These are phyloP conservation scores for Selenia dentaria DNA, from an alignment of 2,888 invertebrate species.

Conservation along the genomic window DNA sequence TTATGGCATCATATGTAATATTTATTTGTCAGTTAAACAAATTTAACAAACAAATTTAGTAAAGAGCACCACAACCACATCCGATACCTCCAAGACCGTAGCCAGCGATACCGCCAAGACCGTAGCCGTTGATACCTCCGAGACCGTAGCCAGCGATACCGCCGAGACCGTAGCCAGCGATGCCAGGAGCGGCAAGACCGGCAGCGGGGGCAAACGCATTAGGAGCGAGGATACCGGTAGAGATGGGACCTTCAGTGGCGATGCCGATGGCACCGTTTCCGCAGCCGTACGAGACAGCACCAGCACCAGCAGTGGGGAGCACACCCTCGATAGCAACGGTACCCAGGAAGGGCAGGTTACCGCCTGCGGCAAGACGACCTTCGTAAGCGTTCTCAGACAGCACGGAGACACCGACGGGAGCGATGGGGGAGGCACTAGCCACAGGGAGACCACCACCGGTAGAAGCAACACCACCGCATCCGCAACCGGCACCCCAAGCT, in stretches of 20 bases:
- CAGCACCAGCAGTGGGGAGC: conserved; percentile 34
- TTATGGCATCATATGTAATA: no score
- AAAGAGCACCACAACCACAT: background rate
- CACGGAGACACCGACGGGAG: conserved; percentile 30
- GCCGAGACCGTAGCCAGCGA: conserved; percentile 11
- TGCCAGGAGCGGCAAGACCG: background rate
- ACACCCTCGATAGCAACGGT: conserved; percentile 2
- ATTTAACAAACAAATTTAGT: background rate
- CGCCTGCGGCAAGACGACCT: conserved; percentile 9
- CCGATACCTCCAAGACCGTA: background rate
- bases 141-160: conserved; percentile 7
- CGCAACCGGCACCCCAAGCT: conserved; percentile 11
- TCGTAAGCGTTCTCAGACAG: conserved; percentile 20
- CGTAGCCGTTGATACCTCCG: conserved; percentile 10
- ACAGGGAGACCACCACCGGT: conserved; percentile 22
- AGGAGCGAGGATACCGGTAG: conserved; percentile 11
- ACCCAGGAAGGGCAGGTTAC: conserved; percentile 22
- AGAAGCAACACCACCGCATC: conserved; percentile 7
- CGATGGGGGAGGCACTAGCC: conserved; percentile 31
- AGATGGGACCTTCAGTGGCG: conserved; percentile 12
- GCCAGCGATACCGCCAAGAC: conserved; percentile 9
- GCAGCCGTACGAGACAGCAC: conserved; percentile 33
- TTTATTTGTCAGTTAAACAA: no score
- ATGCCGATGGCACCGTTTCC: conserved; percentile 19
- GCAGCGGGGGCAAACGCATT: background rate